A percentile compares a stretch with the other conserved stretches of the same genome.
phyloP scores from a whole-genome alignment of 2,888 invertebrate species.

The Argynnis bischoffii region DNA sequence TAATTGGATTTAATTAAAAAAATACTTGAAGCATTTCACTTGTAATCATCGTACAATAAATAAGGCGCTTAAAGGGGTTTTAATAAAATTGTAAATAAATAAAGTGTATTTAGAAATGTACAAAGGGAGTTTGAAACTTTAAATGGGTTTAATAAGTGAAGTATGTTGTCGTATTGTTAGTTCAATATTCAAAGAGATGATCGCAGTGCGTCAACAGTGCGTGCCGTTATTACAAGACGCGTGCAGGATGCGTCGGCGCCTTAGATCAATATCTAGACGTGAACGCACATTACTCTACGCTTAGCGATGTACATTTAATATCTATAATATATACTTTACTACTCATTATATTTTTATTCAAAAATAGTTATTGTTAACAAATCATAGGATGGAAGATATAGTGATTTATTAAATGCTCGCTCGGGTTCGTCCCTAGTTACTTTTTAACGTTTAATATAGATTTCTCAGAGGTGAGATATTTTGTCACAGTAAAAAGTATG shows the following conservation, averaged over 20 bases:
- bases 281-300: slow-evolving; percentile 23
- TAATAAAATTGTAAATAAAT: background rate
- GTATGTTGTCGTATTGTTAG: slow-evolving; percentile 9
- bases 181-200: slow-evolving; percentile 19
- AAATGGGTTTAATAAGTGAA: slow-evolving; percentile 16
- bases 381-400: no score
- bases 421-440: no score
- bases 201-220: slow-evolving; percentile 28
- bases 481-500: no score
- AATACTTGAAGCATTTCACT: no score
- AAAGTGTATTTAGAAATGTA: slow-evolving; percentile 1
- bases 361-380: no score
- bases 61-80: background rate
- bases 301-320: slow-evolving; percentile 17
- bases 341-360: background rate
- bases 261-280: slow-evolving; percentile 32
- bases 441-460: no score
- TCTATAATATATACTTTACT: background rate
- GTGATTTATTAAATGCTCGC: no score
- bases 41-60: background rate
- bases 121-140: background rate
- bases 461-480: no score
- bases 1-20: no score
- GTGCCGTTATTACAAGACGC: slow-evolving; percentile 29
- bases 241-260: slow-evolving; percentile 38